A percentile compares a stretch with the other conserved stretches of the same genome.
Evolutionary conservation across 2,888 invertebrate genomes (phyloP).

Genomic region (Phasia obesa): DNA sequence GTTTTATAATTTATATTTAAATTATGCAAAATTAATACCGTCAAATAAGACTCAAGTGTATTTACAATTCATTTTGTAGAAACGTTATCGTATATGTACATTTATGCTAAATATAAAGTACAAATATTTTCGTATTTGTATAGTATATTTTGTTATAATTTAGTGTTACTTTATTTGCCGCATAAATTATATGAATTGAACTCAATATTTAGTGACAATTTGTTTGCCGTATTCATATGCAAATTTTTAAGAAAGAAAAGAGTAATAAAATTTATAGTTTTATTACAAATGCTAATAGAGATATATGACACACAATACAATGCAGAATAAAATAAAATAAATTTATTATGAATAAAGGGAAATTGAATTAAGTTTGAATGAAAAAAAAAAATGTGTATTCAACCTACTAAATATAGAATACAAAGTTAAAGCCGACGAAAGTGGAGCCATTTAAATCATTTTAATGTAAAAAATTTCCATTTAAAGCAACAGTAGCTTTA

Average conservation of each 20-base stretch:
- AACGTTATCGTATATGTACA: background rate
- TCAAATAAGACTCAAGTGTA: background rate
- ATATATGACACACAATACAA: slow-evolving; percentile 19
- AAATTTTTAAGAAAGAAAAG: slow-evolving; percentile 49
- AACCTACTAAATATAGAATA: background rate
- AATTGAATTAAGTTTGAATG: slow-evolving; percentile 30
- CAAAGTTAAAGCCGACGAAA: background rate
- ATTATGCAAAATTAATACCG: background rate
- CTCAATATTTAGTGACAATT: slow-evolving; percentile 56
- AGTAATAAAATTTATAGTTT: slow-evolving; percentile 59
- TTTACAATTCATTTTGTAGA: slow-evolving; percentile 1
- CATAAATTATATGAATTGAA: slow-evolving; percentile 54
- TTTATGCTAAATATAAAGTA: slow-evolving; percentile 3
- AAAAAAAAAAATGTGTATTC: background rate
- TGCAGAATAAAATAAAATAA: background rate
- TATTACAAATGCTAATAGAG: slow-evolving; percentile 59
- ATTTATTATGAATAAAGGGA: slow-evolving; percentile 4
- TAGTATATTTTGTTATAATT: slow-evolving; percentile 64
- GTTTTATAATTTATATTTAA: no score
- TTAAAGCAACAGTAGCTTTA: no score
- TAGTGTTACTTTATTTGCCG: slow-evolving; percentile 51
- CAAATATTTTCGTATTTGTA: slow-evolving; percentile 42
- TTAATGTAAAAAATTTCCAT: background rate
- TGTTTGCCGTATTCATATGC: slow-evolving; percentile 62
- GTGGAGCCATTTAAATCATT: background rate